Percentiles rank a stretch among this genome's conserved stretches.
Evolutionary conservation across 2,797 vertebrate genomes (phyloP).

Genomic region (Hyperoplus immaculatus): DNA sequence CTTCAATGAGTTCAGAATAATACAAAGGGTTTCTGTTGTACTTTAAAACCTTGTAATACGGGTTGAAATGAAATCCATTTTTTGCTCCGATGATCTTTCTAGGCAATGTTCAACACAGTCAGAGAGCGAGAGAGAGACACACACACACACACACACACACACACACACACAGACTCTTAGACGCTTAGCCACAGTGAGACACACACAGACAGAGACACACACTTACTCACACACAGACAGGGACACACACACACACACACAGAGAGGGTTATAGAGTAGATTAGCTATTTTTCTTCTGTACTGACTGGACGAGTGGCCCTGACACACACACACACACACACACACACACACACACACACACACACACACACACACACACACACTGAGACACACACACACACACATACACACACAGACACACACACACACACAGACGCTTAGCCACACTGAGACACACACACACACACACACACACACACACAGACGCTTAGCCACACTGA

Average conservation of each 20-base stretch:
- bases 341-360: conserved; percentile 34
- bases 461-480: conserved; percentile 53
- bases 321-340: too few relatives aligned
- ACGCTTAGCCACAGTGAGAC: too few relatives aligned
- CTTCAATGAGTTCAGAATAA: conserved; percentile 79
- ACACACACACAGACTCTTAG: too few relatives aligned
- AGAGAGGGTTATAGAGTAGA: too few relatives aligned
- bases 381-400: conserved; percentile 54
- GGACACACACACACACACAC: too few relatives aligned
- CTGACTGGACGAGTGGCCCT: too few relatives aligned
- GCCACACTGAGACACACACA: conserved; percentile 35
- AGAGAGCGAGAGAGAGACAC: conserved; percentile 67
- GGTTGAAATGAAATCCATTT: conserved; percentile 83
- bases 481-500: too few relatives aligned
- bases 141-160: too few relatives aligned
- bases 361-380: conserved; percentile 32
- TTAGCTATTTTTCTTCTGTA: too few relatives aligned
- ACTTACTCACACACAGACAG: too few relatives aligned
- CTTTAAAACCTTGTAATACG: conserved; percentile 81
- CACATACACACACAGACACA: conserved; percentile 57
- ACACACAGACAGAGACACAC: too few relatives aligned
- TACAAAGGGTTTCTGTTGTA: conserved; percentile 73
- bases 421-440: conserved; percentile 33
- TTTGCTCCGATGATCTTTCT: conserved; percentile 83
- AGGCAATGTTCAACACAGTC: conserved; percentile 82